Conservation (phyloP, 1,140 invertebrate genomes). For the Zaprionus ornatus region DNA sequence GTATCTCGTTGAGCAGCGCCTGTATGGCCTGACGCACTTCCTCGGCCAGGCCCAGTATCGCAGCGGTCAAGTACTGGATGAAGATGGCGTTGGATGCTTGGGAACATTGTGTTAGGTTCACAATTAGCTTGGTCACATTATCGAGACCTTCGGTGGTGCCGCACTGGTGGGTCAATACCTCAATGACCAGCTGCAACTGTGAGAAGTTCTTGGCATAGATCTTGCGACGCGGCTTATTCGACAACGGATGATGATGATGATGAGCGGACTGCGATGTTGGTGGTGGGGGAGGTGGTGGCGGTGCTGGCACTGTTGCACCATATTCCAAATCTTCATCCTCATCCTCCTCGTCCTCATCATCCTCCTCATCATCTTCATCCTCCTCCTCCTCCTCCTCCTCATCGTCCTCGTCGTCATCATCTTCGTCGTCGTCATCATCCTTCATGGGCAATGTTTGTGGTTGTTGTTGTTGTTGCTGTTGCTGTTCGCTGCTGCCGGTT, state of each 20-base stretch:
- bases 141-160: constrained; percentile 78
- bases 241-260: neutral
- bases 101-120: constrained; percentile 76
- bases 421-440: neutral
- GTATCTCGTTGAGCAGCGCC: constrained; percentile 68
- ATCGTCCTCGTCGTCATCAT: constrained; percentile 7
- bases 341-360: constrained; percentile 7
- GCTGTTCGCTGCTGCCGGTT: neutral
- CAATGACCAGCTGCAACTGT: constrained; percentile 73
- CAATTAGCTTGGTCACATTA: constrained; percentile 75
- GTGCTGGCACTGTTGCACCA: neutral
- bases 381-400: constrained; percentile 14
- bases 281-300: neutral
- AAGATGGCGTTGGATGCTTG: constrained; percentile 78
- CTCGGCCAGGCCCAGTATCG: constrained; percentile 73
- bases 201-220: constrained; percentile 78
- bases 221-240: constrained; percentile 55
- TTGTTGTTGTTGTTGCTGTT: neutral
- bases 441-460: neutral
- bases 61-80: constrained; percentile 71
- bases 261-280: neutral
- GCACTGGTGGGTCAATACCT: constrained; percentile 77
- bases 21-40: constrained; percentile 75
- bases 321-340: constrained; percentile 19
- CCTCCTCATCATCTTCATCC: constrained; percentile 5